phyloP scores from a whole-genome alignment of 2,797 vertebrate species.

The Myotis daubentonii region DNA sequence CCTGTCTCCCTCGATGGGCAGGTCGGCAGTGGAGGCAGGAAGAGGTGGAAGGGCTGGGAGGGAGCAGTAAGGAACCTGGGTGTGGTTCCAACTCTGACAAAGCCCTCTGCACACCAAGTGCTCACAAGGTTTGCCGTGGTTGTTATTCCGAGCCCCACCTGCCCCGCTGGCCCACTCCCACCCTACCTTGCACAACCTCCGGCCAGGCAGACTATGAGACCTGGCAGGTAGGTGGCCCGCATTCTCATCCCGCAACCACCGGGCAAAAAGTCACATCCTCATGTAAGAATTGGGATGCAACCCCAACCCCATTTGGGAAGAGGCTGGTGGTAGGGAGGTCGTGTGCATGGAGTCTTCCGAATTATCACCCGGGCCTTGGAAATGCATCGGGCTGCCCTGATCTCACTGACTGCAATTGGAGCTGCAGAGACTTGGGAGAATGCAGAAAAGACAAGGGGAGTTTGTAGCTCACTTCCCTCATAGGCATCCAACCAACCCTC shows the following conservation, averaged over 20 bases:
- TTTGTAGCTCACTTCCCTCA: not conserved
- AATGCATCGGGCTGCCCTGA: not conserved
- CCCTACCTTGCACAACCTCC: not conserved
- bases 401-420: not conserved
- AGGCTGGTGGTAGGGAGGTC: not conserved
- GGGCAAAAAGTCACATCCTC: not conserved
- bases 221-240: not conserved
- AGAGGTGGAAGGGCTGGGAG: not conserved
- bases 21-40: not conserved
- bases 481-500: not conserved
- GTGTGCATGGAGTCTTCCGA: not conserved
- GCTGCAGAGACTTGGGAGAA: not conserved
- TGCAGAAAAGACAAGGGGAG: not conserved
- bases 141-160: not conserved
- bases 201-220: not conserved
- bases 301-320: not conserved
- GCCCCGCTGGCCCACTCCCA: not conserved
- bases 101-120: not conserved
- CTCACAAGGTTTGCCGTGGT: not conserved
- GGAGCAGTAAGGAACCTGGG: too few relatives aligned
- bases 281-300: not conserved
- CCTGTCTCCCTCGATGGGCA: rapidly evolving
- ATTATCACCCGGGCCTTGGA: not conserved
- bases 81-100: not conserved
- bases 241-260: not conserved